Base-by-base conservation (phyloP, 1,140 invertebrate species). In the Bombus haemorrhoidalis region DNA sequence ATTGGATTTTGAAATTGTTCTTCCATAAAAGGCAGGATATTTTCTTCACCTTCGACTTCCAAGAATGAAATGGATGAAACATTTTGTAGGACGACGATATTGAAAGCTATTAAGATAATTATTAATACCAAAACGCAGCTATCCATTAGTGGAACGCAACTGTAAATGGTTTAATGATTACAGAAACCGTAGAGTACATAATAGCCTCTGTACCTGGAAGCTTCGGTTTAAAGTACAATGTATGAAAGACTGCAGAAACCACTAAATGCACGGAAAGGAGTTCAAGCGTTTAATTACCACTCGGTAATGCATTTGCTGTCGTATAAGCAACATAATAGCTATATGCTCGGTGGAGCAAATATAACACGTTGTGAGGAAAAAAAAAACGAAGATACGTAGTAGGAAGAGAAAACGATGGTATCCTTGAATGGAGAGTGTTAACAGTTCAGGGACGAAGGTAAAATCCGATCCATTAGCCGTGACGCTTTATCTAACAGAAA, bases 231-330 rank as follows among this genome's bases (percentile, higher is more conserved):
- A 18, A 72, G 15, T 43, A 39, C 28, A 41, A 72, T 28, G 10
- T 41, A 32, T 32, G 13, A 43, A n/a, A 72, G 71, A 43, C 9
- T 18, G 28, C 12, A n/a, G 41, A 28, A 43, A 41, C 12, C 18
- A n/a, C 12, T 41, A n/a, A 72, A n/a, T 32, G 39, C 28, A 18
- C 13, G 8, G 12, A 43, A 43, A 71, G 37, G 12, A 71, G 69
- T 71, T 41, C 37, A 71, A 71, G 69, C 37, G 41, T 43, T 43
- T n/a, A 72, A 72, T 72, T 72, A 72, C 13, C 41, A 37, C 39
- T 43, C 13, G 15, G n/a, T 43, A 72, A 72, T 72, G 39, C 28
- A 32, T 32, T 72, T 43, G n/a, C 6, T n/a, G 25, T 72, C 28
- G 25, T 43, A 43, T 43, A 72, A 43, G 5, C 13, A 32, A 22